These are phyloP conservation scores for Gryon sp. DNA, from an alignment of 1,140 invertebrate species.

Conservation along the genomic window DNA sequence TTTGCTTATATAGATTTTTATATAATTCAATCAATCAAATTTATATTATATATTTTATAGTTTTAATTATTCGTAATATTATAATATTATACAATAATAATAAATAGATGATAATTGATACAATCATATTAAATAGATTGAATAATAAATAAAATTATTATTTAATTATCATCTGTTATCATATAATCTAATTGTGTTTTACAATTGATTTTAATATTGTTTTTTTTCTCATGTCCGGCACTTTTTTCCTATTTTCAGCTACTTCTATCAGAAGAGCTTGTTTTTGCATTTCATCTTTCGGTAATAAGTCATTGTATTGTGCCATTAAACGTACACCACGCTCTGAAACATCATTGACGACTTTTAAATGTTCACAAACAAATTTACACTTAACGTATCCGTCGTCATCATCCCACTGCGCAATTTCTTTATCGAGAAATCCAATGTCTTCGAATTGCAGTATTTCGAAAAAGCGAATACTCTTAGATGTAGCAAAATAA, in stretches of 20 bases:
- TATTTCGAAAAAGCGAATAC: conserved; percentile 3
- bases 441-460: not conserved
- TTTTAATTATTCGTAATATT: no score
- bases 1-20: no score
- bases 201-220: not conserved
- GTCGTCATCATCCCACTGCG: not conserved
- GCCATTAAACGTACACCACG: not conserved
- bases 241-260: not conserved
- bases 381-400: not conserved
- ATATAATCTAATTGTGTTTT: no score
- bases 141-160: no score
- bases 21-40: no score
- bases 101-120: no score
- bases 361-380: not conserved
- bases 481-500: not conserved
- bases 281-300: not conserved
- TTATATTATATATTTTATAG: no score
- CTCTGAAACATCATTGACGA: not conserved
- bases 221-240: not conserved
- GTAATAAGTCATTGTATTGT: not conserved
- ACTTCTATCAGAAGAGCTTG: not conserved
- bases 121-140: no score
- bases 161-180: no score
- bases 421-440: not conserved
- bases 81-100: no score